These are phyloP conservation scores for Gnathochromis pfefferi DNA, from an alignment of 2,113 vertebrate genomes.

Conservation along the genomic window DNA sequence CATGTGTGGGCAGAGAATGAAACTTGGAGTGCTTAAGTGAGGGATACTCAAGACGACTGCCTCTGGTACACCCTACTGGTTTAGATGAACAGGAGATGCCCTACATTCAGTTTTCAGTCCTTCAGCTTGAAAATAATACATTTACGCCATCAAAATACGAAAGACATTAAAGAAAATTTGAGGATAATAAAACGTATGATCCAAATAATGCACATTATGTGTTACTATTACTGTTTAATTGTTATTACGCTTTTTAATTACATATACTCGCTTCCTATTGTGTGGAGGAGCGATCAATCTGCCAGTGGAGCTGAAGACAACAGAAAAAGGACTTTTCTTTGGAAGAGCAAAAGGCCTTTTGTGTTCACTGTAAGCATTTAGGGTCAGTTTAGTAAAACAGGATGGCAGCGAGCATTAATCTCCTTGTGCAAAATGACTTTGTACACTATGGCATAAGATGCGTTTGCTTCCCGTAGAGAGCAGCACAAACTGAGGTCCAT, in stretches of 20 bases:
- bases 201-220: background rate
- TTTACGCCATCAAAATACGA: background rate
- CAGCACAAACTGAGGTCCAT: background rate
- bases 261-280: background rate
- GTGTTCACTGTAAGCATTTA: background rate
- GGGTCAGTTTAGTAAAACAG: background rate
- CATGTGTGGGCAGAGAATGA: slow-evolving; percentile 40
- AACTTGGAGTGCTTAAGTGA: slow-evolving; percentile 6
- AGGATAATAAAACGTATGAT: background rate
- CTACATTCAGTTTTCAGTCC: background rate
- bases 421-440: background rate
- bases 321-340: background rate
- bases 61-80: background rate
- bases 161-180: background rate
- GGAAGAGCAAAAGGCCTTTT: background rate
- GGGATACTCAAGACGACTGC: slow-evolving; percentile 23
- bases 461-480: background rate
- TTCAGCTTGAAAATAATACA: background rate
- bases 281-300: background rate
- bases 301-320: background rate
- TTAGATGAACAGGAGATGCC: background rate
- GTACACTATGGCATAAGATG: background rate
- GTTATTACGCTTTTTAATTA: background rate
- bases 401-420: background rate
- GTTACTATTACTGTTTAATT: background rate